Percentiles rank a stretch among this genome's conserved stretches.
phyloP scores from a whole-genome alignment of 2,113 vertebrate species.

The Eubucco bourcierii region DNA sequence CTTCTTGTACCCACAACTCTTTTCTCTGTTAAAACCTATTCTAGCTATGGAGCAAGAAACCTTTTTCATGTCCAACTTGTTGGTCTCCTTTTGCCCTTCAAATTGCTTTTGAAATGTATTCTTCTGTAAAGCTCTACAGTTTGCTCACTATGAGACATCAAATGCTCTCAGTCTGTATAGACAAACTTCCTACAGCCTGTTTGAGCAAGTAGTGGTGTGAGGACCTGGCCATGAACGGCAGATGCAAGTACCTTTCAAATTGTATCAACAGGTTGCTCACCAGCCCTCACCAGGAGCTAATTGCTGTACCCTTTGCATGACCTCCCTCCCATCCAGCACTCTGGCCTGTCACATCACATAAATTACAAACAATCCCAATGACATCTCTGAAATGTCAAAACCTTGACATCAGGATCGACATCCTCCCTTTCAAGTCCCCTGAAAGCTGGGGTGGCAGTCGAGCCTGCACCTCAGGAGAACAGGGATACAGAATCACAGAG shows the following conservation, averaged over 20 bases:
- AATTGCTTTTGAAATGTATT: not conserved
- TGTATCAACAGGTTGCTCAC: fast-evolving
- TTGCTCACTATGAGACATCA: not conserved
- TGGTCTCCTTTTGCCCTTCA: not conserved
- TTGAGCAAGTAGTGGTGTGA: not conserved
- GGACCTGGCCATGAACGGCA: not conserved
- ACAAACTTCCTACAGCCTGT: not conserved
- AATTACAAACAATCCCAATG: not conserved
- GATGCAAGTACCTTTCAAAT: fast-evolving
- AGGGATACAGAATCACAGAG: too few relatives aligned
- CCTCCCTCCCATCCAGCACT: not conserved
- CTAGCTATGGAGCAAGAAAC: not conserved
- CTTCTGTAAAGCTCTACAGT: not conserved
- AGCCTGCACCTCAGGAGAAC: not conserved
- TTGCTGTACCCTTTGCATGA: not conserved
- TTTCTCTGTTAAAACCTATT: not conserved
- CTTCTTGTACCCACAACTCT: fast-evolving
- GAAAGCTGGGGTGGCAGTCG: not conserved
- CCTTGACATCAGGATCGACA: not conserved
- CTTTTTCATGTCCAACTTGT: not conserved
- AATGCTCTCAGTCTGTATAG: not conserved
- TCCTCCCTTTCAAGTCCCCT: not conserved
- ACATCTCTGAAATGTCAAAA: not conserved
- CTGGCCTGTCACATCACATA: not conserved
- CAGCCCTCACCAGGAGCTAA: not conserved